A percentile compares a stretch with the other conserved stretches of the same genome.
Conservation (phyloP, 30 jellyfish, hydroid and myxozoan genomes). For the Chironex yamaguchii region DNA sequence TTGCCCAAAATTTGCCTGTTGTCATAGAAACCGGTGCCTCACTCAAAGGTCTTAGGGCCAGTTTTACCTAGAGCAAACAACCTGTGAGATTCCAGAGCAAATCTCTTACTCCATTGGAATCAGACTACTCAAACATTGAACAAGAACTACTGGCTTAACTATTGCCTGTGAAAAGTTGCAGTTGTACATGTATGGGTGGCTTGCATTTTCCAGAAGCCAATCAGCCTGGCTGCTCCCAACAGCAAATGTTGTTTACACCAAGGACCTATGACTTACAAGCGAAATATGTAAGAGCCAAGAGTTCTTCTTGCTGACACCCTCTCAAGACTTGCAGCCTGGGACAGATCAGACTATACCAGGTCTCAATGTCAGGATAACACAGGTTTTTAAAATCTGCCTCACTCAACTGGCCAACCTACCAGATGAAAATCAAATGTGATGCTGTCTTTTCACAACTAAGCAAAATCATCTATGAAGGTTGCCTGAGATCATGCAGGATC, state of each 20-base stretch:
- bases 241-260: not conserved
- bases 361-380: constrained; percentile 24
- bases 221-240: constrained; percentile 32
- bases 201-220: constrained; percentile 9
- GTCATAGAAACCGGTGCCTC: not conserved
- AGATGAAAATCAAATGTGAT: too few relatives aligned
- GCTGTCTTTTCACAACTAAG: not conserved
- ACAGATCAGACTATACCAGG: constrained; percentile 13
- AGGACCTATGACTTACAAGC: constrained; percentile 4
- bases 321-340: constrained; percentile 23
- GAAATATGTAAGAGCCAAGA: not conserved
- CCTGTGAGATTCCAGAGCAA: constrained; percentile 4
- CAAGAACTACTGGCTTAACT: not conserved
- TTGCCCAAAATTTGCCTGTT: not conserved
- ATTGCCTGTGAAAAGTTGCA: constrained; percentile 28
- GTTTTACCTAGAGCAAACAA: not conserved
- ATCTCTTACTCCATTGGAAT: not conserved
- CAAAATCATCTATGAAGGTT: not conserved
- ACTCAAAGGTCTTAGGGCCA: constrained; percentile 6
- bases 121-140: constrained; percentile 3
- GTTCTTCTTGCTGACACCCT: constrained; percentile 33
- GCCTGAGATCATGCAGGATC: constrained; percentile 8
- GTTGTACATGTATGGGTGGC: constrained; percentile 2
- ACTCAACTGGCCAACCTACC: not conserved
- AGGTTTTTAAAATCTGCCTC: constrained; percentile 1